A percentile compares a stretch with the other conserved stretches of the same genome.
These are phyloP conservation scores for Lamprologus callipterus DNA, from an alignment of 2,113 vertebrate species.

Conservation along the genomic window DNA sequence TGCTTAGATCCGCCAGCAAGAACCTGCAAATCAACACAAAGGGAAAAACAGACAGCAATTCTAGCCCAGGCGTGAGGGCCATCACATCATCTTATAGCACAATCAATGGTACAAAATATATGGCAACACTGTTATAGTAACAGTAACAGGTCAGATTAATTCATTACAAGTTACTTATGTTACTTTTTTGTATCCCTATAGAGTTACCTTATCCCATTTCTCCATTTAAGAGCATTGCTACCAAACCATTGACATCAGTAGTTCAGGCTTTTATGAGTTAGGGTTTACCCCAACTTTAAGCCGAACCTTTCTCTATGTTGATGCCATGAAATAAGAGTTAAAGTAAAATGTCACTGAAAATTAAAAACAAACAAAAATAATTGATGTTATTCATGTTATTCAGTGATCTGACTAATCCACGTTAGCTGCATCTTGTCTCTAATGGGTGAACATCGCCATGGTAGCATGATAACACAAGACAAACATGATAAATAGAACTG, in stretches of 20 bases:
- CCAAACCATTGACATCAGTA: not conserved
- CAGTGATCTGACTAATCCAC: not conserved
- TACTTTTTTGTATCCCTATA: not conserved
- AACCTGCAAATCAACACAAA: not conserved
- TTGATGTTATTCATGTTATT: not conserved
- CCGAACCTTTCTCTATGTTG: fast-evolving
- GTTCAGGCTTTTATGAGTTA: not conserved
- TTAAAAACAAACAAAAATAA: not conserved
- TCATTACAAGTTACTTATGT: not conserved
- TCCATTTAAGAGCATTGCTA: not conserved
- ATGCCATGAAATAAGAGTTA: not conserved
- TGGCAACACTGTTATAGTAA: not conserved
- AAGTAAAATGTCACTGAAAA: not conserved
- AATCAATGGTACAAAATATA: not conserved
- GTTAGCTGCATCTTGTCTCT: not conserved
- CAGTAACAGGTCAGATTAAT: not conserved
- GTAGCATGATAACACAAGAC: not conserved
- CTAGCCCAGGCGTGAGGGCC: fast-evolving
- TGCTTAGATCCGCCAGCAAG: fast-evolving
- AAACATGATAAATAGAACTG: not conserved
- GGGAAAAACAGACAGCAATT: not conserved
- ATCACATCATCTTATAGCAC: not conserved
- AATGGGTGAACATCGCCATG: not conserved
- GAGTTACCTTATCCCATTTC: fast-evolving
- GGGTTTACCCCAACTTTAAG: not conserved